Evolutionary conservation across 2,797 vertebrate species (phyloP), one percentile per base, ranked within the genome.

Genomic region (Carapus acus): DNA sequence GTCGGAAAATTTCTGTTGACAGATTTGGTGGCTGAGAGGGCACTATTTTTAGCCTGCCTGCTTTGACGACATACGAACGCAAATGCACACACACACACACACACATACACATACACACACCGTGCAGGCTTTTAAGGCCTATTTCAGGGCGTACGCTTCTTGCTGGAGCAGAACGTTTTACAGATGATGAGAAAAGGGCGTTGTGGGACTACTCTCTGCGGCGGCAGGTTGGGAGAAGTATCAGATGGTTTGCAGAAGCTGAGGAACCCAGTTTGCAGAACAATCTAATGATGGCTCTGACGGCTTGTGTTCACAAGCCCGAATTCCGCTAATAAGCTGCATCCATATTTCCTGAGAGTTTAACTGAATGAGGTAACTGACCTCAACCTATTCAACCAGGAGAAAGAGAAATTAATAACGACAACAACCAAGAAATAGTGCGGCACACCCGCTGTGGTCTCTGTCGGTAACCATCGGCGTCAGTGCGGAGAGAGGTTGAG

Each of bases 1-100:
- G 94, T 94, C 85, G 93, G 93, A 97, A 97, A 94, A 91, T 90
- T 89, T 87, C 80, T 88, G 83, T 86, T 85, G 85, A 80, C 88
- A 82, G 83, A 87, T 90, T 90, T 88, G 59, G 74, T 78, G 81
- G 80, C 88, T 85, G 67, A 81, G 86, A 82, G 89, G 89, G 87
- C 85, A 81, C 84, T 93, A 89, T 90, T 91, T 87, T 77, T 88
- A 87, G 83, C 71, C 42, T 54, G 76, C 71, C 73, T 61, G 69
- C 67, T 65, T 72, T 38, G 58, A 54, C 20, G 57, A 46, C 40
- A 49, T 9, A 29, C 16, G 24, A 27, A 41, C n/a, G 5, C 12
- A 22, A 19, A 14, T 7, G 16, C n/a, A 17, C 37, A 27, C 24
- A 27, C 24, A 27, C 24, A 27, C 24, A 27, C 24, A 27, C 24